Percentiles rank a stretch among this genome's conserved stretches.
These are phyloP conservation scores for Xenopus laevis DNA, from an alignment of 2,113 vertebrate genomes.

Conservation along the genomic window DNA sequence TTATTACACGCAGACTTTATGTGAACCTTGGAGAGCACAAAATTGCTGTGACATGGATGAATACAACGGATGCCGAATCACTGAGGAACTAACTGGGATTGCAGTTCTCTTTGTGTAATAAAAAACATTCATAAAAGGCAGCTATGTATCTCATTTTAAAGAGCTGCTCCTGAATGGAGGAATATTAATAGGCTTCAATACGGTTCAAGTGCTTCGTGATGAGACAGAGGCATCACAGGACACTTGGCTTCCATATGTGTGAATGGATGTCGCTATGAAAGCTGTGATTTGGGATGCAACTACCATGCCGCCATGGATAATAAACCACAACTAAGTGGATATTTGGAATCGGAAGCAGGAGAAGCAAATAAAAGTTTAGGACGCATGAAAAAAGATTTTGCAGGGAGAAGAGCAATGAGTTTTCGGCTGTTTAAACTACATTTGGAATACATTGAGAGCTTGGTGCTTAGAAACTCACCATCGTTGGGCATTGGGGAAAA, in stretches of 20 bases:
- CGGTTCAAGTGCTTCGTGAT: constrained; percentile 21
- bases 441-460: no score
- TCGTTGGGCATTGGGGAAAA: no score
- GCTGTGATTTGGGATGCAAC: constrained; percentile 34
- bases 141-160: constrained; percentile 25
- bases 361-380: constrained; percentile 35
- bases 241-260: constrained; percentile 12
- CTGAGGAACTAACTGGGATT: no score
- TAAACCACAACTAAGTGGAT: constrained; percentile 25
- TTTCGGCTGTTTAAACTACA: no score
- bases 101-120: background rate
- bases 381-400: no score
- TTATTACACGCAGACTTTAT: no score
- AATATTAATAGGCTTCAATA: constrained; percentile 16
- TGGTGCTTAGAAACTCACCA: no score
- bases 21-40: no score
- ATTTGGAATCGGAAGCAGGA: constrained; percentile 27
- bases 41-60: no score
- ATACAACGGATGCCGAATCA: no score
- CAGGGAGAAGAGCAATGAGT: no score
- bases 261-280: constrained; percentile 6
- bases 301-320: constrained; percentile 22
- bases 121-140: constrained; percentile 17
- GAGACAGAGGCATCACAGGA: constrained; percentile 10
- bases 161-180: constrained; percentile 21